Evolutionary conservation across 2,113 vertebrate species (phyloP).

Genomic region (Gasterosteus nipponicus): DNA sequence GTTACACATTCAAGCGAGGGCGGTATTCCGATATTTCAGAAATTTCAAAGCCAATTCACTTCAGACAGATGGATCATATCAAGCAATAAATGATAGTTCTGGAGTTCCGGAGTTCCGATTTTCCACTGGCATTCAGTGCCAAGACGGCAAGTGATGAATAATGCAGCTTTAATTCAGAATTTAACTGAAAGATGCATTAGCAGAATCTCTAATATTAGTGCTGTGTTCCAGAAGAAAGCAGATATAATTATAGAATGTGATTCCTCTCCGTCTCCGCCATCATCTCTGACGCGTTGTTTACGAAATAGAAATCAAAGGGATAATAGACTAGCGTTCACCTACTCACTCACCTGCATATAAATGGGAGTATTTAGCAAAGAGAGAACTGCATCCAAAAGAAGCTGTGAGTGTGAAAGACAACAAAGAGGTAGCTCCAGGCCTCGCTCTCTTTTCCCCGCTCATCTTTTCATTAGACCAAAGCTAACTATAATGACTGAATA

Average conservation of each 20-base stretch:
- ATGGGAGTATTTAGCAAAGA: slow-evolving; percentile 65
- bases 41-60: slow-evolving; percentile 17
- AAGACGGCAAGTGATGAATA: slow-evolving; percentile 63
- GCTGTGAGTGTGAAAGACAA: slow-evolving; percentile 16
- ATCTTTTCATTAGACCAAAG: slow-evolving; percentile 10
- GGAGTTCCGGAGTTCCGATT: slow-evolving; percentile 4
- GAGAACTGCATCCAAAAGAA: slow-evolving; percentile 43
- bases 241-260: slow-evolving; percentile 72
- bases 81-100: slow-evolving; percentile 19
- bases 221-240: slow-evolving; percentile 64
- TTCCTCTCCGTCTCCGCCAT: slow-evolving; percentile 64
- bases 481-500: neutral
- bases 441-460: slow-evolving; percentile 4
- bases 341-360: slow-evolving; percentile 72
- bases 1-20: neutral
- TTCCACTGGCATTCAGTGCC: slow-evolving; percentile 19
- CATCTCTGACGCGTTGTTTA: slow-evolving; percentile 76
- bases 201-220: slow-evolving; percentile 60
- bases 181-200: slow-evolving; percentile 68
- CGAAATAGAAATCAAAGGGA: slow-evolving; percentile 65
- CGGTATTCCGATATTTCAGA: neutral
- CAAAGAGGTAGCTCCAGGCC: slow-evolving; percentile 17
- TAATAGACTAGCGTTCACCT: slow-evolving; percentile 67
- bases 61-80: slow-evolving; percentile 21
- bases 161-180: slow-evolving; percentile 65